A percentile compares a stretch with the other conserved stretches of the same genome.
Evolutionary conservation across 1,140 invertebrate species (phyloP).

Genomic region (Lysiphlebus fabarum): DNA sequence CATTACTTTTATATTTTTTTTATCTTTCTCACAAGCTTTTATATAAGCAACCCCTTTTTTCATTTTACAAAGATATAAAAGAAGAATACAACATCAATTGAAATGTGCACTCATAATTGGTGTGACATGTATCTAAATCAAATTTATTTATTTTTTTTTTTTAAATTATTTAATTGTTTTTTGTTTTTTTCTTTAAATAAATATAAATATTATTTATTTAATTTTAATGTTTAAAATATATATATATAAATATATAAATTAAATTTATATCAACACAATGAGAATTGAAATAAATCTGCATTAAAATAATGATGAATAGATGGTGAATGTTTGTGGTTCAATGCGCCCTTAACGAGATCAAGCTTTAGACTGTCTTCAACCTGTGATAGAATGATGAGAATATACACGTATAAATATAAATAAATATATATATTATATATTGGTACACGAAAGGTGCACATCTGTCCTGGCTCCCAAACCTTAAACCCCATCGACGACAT

Average conservation of each 20-base stretch:
- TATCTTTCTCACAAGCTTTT: constrained; percentile 27
- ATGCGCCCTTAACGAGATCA: constrained; percentile 55
- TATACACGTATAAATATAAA: too few relatives aligned
- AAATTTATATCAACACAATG: too few relatives aligned
- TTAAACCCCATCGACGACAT: neutral
- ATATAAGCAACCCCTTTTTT: constrained; percentile 12
- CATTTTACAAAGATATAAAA: neutral
- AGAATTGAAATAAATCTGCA: neutral
- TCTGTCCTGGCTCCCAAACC: constrained; percentile 50
- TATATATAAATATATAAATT: too few relatives aligned
- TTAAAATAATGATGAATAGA: neutral
- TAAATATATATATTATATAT: constrained; percentile 10
- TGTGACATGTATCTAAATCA: constrained; percentile 41
- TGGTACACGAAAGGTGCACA: constrained; percentile 35
- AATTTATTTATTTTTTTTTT: constrained; percentile 22
- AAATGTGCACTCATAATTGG: constrained; percentile 43
- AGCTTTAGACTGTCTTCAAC: constrained; percentile 30
- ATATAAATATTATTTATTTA: too few relatives aligned
- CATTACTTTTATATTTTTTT: constrained; percentile 3
- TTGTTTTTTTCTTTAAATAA: too few relatives aligned
- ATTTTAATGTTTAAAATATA: too few relatives aligned
- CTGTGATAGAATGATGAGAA: neutral
- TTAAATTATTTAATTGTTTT: constrained; percentile 8
- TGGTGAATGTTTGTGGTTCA: constrained; percentile 48
- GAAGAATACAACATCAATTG: constrained; percentile 31